Evolutionary conservation across 2,888 invertebrate genomes (phyloP), one percentile per base, ranked within the genome.

Genomic region (Drosophila picticornis): DNA sequence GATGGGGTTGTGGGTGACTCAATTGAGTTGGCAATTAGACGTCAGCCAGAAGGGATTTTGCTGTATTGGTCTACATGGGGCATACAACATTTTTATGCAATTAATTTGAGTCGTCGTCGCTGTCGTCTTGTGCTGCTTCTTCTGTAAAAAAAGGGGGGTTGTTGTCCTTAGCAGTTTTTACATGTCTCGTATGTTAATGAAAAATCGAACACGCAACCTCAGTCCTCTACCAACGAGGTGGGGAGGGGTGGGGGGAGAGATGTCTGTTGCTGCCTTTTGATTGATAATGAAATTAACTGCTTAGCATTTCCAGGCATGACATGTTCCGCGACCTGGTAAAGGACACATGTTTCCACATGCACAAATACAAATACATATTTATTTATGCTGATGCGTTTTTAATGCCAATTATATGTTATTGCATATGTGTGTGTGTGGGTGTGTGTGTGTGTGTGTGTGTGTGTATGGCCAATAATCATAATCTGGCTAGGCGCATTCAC

Each of bases 281-380:
- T 85, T 85, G 85, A 85, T 85, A 85, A 85, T 88, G 76, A 84
- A 85, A 88, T 85, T 85, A 85, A 81, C 86, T 85, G 85, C 72
- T 88, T 86, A 88, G 84, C 88, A 85, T 84, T 83, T 84, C 71
- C 60, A 76, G 84, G 83, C 84, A 87, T 87, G 84, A 76, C 87
- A 82, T 77, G 80, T 60, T 62, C 16, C 38, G n/a, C 29, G 32
- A 25, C 22, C 27, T 4, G 19, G 10, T 22, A 43, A 7, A 56
- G 56, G 52, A 78, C 77, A 78, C 75, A 79, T 78, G 79, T 72
- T 71, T 50, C 48, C 60, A 64, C 62, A 71, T 62, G 65, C 56
- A 25, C 46, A 46, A 16, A 46, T 25, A 46, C 25, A 43, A 5
- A 11, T 22, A 43, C 46, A 46, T 60, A 52, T 50, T 46, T 76